Evolutionary conservation across 2,113 vertebrate genomes (phyloP).

Genomic region (Podiceps cristatus): DNA sequence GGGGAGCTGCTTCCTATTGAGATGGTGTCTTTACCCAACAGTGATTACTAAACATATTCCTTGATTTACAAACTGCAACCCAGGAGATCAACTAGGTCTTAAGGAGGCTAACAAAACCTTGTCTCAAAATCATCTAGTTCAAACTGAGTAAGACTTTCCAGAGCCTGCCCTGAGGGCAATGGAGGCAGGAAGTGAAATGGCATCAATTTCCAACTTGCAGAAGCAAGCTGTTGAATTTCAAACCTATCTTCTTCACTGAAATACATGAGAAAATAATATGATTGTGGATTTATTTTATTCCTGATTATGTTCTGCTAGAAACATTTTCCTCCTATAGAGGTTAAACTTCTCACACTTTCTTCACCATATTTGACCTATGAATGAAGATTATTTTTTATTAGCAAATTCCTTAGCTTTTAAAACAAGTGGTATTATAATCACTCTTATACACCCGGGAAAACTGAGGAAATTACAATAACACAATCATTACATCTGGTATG

Average conservation of each 20-base stretch:
- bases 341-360: neutral
- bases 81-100: neutral
- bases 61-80: neutral
- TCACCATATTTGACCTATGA: neutral
- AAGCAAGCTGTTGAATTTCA: neutral
- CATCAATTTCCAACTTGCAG: neutral
- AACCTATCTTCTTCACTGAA: neutral
- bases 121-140: neutral
- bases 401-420: conserved; percentile 56
- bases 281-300: neutral
- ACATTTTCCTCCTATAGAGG: neutral
- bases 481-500: conserved; percentile 1
- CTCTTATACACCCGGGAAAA: conserved; percentile 53
- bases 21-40: neutral
- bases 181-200: neutral
- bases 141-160: neutral
- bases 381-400: conserved; percentile 56
- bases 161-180: neutral
- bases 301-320: neutral
- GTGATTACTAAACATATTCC: neutral
- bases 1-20: neutral
- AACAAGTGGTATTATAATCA: conserved; percentile 52
- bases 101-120: neutral
- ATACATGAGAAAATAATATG: neutral
- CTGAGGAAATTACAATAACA: conserved; percentile 61